These are phyloP conservation scores for Coelopa frigida DNA, from an alignment of 1,140 invertebrate species.

Conservation along the genomic window DNA sequence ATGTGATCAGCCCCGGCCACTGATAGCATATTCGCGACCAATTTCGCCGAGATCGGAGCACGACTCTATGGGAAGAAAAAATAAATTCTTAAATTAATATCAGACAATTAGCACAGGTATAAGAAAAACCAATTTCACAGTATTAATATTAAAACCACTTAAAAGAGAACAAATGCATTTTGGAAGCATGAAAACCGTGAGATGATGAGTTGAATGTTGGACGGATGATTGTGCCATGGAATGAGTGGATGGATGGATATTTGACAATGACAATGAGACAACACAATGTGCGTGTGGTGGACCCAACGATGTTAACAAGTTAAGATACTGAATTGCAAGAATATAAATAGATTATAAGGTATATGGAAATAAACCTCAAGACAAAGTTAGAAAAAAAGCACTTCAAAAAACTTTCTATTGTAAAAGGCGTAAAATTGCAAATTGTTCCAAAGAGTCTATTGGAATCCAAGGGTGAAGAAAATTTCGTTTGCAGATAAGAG, in stretches of 20 bases:
- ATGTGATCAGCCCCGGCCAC: conserved; percentile 98
- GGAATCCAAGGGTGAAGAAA: neutral
- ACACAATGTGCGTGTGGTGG: too few species aligned
- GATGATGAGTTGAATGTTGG: too few species aligned
- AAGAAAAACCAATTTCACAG: conserved; percentile 20
- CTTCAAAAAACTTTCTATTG: neutral
- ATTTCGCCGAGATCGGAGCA: conserved; percentile 96
- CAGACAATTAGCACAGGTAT: conserved; percentile 28
- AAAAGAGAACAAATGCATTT: neutral
- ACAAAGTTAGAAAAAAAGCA: neutral
- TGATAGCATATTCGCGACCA: conserved; percentile 97
- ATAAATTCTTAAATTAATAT: conserved; percentile 11
- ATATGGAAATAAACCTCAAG: too few species aligned
- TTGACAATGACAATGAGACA: too few species aligned
- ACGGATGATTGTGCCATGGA: too few species aligned
- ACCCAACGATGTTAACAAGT: too few species aligned
- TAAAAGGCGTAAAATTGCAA: neutral
- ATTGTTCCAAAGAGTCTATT: neutral
- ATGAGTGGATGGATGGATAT: too few species aligned
- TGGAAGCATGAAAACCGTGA: neutral
- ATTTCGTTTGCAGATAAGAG: neutral
- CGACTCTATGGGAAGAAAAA: conserved; percentile 64
- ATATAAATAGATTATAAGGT: too few species aligned
- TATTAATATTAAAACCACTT: conserved; percentile 2
- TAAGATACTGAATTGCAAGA: too few species aligned